phyloP scores from a whole-genome alignment of 2,797 vertebrate species.

The Tachyglossus aculeatus region DNA sequence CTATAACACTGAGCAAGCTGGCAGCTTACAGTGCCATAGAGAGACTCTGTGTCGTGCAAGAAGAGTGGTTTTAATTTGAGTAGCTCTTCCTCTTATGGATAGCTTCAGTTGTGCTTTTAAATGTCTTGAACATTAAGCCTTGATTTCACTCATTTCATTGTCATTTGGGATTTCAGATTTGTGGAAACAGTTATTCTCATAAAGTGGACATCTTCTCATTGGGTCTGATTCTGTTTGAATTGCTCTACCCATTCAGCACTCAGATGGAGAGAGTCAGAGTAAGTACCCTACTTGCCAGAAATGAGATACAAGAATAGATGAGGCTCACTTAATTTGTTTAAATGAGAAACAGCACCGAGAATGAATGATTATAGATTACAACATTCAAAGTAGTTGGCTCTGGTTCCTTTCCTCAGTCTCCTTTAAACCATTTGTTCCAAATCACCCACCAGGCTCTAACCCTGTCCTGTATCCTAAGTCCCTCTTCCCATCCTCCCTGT shows the following conservation, averaged over 20 bases:
- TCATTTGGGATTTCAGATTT: conserved; percentile 80
- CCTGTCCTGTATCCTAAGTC: neutral
- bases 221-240: conserved; percentile 96
- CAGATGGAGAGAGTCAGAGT: conserved; percentile 98
- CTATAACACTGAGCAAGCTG: too few relatives aligned
- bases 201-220: conserved; percentile 99
- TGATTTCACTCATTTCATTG: neutral
- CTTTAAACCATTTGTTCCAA: too few relatives aligned
- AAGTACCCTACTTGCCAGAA: conserved; percentile 62
- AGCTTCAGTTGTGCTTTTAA: conserved; percentile 15
- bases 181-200: conserved; percentile 95
- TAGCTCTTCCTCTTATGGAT: conserved; percentile 12
- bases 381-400: too few relatives aligned
- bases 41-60: neutral
- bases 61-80: conserved; percentile 35
- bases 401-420: too few relatives aligned
- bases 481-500: neutral
- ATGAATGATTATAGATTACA: too few relatives aligned
- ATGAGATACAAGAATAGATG: too few relatives aligned
- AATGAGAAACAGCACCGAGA: too few relatives aligned
- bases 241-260: conserved; percentile 93
- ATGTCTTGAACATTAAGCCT: conserved; percentile 7
- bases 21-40: too few relatives aligned
- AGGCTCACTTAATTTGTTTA: too few relatives aligned
- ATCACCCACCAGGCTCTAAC: too few relatives aligned